Conservation (phyloP, 1,140 invertebrate genomes). For the Paraescarpia echinospica region DNA sequence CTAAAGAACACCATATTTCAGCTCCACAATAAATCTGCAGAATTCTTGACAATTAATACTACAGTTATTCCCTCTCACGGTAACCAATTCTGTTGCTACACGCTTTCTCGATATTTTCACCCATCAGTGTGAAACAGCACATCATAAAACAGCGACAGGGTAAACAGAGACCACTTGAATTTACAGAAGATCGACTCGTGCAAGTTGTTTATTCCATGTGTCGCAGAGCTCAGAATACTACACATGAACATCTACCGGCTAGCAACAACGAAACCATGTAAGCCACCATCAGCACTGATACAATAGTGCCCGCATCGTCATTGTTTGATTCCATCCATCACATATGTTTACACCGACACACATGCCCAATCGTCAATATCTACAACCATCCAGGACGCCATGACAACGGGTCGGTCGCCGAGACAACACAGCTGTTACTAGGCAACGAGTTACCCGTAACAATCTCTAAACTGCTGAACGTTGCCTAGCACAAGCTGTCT, state of each 20-base stretch:
- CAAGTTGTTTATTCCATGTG: neutral
- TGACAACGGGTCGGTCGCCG: neutral
- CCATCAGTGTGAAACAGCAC: neutral
- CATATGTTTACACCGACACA: neutral
- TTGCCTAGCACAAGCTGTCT: neutral
- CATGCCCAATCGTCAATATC: neutral
- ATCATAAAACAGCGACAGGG: neutral
- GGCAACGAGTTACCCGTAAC: neutral
- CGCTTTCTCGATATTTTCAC: neutral
- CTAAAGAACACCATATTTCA: neutral
- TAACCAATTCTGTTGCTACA: neutral
- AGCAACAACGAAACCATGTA: neutral
- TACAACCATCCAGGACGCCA: neutral
- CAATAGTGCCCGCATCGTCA: neutral
- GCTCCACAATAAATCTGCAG: neutral
- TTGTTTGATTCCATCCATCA: neutral
- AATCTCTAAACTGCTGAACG: conserved; percentile 5
- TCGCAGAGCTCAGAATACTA: neutral
- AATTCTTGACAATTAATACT: neutral
- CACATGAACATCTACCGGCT: neutral
- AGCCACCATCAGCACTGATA: neutral
- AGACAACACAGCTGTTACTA: neutral
- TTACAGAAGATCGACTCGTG: neutral
- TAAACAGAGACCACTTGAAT: neutral
- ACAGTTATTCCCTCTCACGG: neutral